Base-by-base conservation (phyloP, 53 echinoderm and acorn worm genomes). In the Arbacia lixula region DNA sequence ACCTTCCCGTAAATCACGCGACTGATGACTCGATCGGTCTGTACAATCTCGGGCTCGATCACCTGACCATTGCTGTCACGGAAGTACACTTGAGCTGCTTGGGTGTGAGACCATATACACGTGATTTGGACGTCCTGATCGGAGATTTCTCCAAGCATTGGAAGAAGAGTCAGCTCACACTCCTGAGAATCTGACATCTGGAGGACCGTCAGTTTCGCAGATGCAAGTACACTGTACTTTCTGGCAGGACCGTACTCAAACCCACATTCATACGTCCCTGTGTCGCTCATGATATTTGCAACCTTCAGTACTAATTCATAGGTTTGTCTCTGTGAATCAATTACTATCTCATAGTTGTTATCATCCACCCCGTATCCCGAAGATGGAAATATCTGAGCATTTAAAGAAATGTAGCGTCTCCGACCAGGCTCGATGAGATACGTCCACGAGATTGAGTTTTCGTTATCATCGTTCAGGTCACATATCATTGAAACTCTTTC, bases 261-360 rank as follows among this genome's bases (percentile, higher is more conserved):
- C 1, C 77, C 60, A 77, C 77, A 77, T 28, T 77, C 58, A 58
- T 75, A 75, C 21, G 19, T 54, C 24, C 75, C 75, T 16, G 54
- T 51, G 9, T 75, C 75, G 10, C 16, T 53, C 2, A 32, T 19
- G 31, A 53, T 51, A 1, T 17, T 3, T 6, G 52, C 27, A 51
- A 32, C 5, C n/a, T 14, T 16, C 19, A 75, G 29, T 1, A 75
- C 19, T 4, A 75, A 36, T 19, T 36, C 33, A 12, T 75, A 75
- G n/a, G 14, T 75, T 34, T 53, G 53, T 38, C 16, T 14, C 21
- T n/a, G 22, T 30, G 26, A 22, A n/a, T 75, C 36, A 36, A 75
- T 54, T 11, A 33, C 17, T 11, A 55, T 36, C 31, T 54, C 1
- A 24, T 75, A 75, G 39, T 77, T 51, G 6, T 8, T 21, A 12